Conservation (phyloP, 2,888 invertebrate species). For the Laspeyria flexula region DNA sequence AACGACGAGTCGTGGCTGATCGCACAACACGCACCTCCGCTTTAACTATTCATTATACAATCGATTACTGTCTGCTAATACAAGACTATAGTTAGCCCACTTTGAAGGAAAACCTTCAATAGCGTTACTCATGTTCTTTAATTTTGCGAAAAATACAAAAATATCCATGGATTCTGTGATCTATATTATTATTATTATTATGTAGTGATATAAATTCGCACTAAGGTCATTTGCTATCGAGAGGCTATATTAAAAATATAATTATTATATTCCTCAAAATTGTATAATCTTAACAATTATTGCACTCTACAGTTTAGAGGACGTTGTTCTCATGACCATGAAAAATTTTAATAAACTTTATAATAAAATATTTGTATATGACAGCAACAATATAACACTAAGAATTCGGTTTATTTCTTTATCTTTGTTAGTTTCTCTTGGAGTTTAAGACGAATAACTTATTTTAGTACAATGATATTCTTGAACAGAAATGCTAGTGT, state of each 20-base stretch:
- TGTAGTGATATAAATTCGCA: background rate
- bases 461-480: constrained; percentile 7
- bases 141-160: background rate
- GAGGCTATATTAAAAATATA: constrained; percentile 19
- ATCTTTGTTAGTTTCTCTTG: background rate
- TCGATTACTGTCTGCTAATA: constrained; percentile 39
- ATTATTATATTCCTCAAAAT: constrained; percentile 14
- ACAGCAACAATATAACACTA: background rate
- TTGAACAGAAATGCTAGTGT: constrained; percentile 10
- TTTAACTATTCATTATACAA: constrained; percentile 53
- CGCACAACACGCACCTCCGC: constrained; percentile 53
- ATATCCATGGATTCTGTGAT: too few species aligned
- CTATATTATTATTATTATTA: too few species aligned
- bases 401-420: background rate
- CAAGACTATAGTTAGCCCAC: constrained; percentile 14
- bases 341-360: constrained; percentile 17
- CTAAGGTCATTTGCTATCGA: constrained; percentile 6
- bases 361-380: constrained; percentile 5
- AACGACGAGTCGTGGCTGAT: constrained; percentile 53
- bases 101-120: background rate
- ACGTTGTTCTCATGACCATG: constrained; percentile 16
- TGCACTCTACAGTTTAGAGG: constrained; percentile 19
- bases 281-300: constrained; percentile 12
- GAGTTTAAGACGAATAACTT: background rate
- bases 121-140: background rate